phyloP scores from a whole-genome alignment of 2,797 vertebrate species.

The Pygocentrus nattereri region DNA sequence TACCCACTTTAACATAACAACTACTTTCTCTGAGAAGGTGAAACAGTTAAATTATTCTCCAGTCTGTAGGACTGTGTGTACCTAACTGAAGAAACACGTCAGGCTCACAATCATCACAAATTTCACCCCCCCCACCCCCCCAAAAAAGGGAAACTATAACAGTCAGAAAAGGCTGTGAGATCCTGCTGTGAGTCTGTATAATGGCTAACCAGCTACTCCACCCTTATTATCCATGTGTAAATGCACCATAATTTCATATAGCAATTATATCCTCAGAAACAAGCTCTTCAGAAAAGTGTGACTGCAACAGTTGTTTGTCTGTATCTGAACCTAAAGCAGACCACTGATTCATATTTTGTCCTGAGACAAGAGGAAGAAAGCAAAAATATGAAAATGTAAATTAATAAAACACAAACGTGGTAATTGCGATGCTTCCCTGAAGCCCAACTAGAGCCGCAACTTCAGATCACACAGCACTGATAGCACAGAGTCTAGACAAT shows the following conservation, averaged over 20 bases:
- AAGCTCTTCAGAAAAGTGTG: neutral
- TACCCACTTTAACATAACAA: no score
- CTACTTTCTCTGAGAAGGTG: no score
- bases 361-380: neutral
- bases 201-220: neutral
- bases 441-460: constrained; percentile 31
- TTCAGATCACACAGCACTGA: constrained; percentile 17
- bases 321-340: neutral
- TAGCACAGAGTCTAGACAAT: constrained; percentile 36
- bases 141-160: no score
- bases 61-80: no score
- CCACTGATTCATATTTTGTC: neutral
- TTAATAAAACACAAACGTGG: constrained; percentile 5
- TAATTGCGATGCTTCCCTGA: constrained; percentile 46
- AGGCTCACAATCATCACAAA: no score
- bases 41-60: no score
- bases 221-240: no score
- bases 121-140: no score
- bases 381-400: constrained; percentile 24
- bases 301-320: neutral
- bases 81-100: no score
- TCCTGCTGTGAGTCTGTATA: neutral
- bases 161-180: no score
- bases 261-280: neutral
- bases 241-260: neutral